phyloP scores from a whole-genome alignment of 1,140 invertebrate species.

The Gryllus bimaculatus region DNA sequence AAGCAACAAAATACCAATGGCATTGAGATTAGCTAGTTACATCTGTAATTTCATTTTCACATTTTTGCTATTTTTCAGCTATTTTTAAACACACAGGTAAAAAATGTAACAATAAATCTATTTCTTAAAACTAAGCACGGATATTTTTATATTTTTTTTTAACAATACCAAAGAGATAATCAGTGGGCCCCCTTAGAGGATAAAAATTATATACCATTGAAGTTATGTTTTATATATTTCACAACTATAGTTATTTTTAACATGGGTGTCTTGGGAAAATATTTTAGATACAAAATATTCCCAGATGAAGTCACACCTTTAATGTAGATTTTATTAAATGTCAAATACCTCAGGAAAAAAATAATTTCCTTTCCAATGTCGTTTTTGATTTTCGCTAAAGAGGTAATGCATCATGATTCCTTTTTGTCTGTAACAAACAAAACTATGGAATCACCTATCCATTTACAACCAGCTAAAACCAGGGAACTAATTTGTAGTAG shows the following conservation, averaged over 20 bases:
- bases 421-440: not conserved
- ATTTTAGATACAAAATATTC: not conserved
- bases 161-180: not conserved
- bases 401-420: not conserved
- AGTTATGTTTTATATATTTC: not conserved
- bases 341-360: not conserved
- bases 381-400: not conserved
- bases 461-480: slow-evolving; percentile 1
- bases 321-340: not conserved
- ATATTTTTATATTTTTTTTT: not conserved
- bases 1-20: not conserved
- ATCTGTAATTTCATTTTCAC: not conserved
- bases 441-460: not conserved
- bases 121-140: slow-evolving; percentile 4
- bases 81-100: not conserved
- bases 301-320: not conserved
- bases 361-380: not conserved
- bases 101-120: not conserved
- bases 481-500: not conserved
- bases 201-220: not conserved
- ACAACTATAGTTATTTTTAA: slow-evolving; percentile 6
- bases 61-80: slow-evolving; percentile 2
- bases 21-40: not conserved
- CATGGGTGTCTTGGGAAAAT: not conserved
- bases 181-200: not conserved